Conservation (phyloP, 2,797 vertebrate genomes). For the Scomberomorus guttatus region DNA sequence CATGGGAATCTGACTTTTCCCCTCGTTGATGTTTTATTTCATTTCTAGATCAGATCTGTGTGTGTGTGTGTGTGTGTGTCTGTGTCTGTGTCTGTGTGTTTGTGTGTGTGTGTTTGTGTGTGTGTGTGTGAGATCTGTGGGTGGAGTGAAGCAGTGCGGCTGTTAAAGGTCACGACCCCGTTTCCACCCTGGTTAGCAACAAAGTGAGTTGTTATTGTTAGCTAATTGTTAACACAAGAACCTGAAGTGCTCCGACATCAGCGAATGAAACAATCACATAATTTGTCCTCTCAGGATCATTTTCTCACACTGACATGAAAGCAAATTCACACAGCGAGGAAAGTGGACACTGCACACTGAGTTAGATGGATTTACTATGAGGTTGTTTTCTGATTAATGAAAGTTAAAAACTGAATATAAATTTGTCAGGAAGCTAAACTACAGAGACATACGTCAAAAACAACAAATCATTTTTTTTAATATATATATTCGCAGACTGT, state of each 20-base stretch:
- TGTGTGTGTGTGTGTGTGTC: no score
- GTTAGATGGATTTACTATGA: background rate
- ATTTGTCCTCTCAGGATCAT: constrained; percentile 55
- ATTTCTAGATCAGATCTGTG: constrained; percentile 24
- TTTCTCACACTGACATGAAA: constrained; percentile 42
- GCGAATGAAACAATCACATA: constrained; percentile 65
- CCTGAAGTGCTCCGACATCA: constrained; percentile 58
- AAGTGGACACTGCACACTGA: background rate
- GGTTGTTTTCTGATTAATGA: constrained; percentile 18
- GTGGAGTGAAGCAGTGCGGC: constrained; percentile 10
- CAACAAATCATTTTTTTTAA: no score
- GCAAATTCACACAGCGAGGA: constrained; percentile 7
- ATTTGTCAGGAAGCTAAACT: background rate
- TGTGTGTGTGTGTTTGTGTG: background rate
- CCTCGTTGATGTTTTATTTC: constrained; percentile 27
- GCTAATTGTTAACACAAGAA: constrained; percentile 81
- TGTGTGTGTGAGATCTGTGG: background rate
- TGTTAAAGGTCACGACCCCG: constrained; percentile 62
- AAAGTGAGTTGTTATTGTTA: constrained; percentile 78
- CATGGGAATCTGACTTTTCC: constrained; percentile 47
- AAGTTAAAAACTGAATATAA: background rate
- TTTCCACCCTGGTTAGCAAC: constrained; percentile 75
- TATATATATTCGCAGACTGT: background rate
- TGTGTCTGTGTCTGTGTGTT: background rate
- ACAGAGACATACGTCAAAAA: background rate